Base-by-base conservation (phyloP, 2,113 vertebrate species). In the Microcebus ravelobensis region DNA sequence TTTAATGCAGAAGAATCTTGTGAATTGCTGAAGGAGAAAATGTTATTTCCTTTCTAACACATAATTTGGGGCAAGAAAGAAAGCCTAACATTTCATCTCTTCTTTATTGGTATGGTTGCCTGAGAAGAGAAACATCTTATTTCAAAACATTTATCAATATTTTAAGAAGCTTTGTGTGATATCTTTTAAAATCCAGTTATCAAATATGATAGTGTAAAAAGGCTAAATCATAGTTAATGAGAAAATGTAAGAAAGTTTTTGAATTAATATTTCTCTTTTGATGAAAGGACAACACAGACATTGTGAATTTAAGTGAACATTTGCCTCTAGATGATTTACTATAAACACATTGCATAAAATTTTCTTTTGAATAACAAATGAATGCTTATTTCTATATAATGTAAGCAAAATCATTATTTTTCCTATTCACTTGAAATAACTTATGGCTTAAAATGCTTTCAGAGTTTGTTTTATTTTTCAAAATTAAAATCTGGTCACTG, bases 371-470 rank as follows among this genome's bases (percentile, higher is more conserved):
- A 36, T 94, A 86, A 65, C 88, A 97, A 95, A 87, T 86, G 85
- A 96, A 94, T 95, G 74, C 79, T 96, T 77, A 61, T 97, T 97
- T 98, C 97, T 96, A 29, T 34, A 67, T 87, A 39, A 74, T 65
- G 29, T 39, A 90, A 94, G 36, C 83, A 93, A 50, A 61, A 34
- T 96, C 91, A 77, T 96, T 96, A 55, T 96, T 97, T 92, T 98
- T 91, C 50, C n/a, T 92, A 67, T 94, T 94, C 77, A 97, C 55
- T 95, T 96, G 48, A 82, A 87, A 84, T 71, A 82, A 95, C 97
- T 98, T 99, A 98, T 99, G 99, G 99, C 99, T 99, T 99, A 99
- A 99, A 99, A 98, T 99, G 98, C 98, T 99, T 97, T 94, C 52
- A 97, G 73, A 97, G 50, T 98, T 97, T 95, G 85, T 96, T 98